Evolutionary conservation across 2,888 invertebrate genomes (phyloP).

Genomic region (Mimumesa dahlbomi): DNA sequence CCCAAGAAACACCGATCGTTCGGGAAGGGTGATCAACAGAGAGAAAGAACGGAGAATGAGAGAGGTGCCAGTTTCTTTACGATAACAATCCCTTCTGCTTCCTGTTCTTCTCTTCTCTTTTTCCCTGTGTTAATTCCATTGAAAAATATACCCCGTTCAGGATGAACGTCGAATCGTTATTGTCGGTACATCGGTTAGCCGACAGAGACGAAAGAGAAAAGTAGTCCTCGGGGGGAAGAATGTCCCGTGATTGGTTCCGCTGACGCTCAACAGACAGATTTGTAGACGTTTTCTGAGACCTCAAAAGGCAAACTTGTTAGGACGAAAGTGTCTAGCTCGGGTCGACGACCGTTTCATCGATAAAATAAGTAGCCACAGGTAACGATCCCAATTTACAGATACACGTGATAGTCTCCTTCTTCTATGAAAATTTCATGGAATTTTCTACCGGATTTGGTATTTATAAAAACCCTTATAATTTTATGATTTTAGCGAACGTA

Average conservation of each 20-base stretch:
- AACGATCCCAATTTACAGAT: conserved; percentile 49
- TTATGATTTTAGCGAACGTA: too few species aligned
- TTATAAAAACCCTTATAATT: too few species aligned
- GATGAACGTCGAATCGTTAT: too few species aligned
- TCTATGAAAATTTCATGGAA: conserved; percentile 42
- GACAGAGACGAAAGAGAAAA: conserved; percentile 50
- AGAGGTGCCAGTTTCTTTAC: conserved; percentile 47
- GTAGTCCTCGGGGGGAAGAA: conserved; percentile 15
- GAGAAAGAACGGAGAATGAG: conserved; percentile 22
- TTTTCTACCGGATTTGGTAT: too few species aligned
- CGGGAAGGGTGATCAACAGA: conserved; percentile 20
- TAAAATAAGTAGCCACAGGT: conserved; percentile 52
- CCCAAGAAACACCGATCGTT: conserved; percentile 38
- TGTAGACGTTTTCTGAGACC: conserved; percentile 50
- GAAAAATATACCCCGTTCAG: conserved; percentile 34
- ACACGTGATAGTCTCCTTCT: conserved; percentile 35
- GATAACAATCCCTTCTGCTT: conserved; percentile 41
- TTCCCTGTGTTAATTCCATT: conserved; percentile 50
- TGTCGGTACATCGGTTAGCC: conserved; percentile 31
- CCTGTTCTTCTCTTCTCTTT: conserved; percentile 7
- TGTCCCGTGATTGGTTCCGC: conserved; percentile 18
- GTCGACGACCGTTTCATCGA: conserved; percentile 60
- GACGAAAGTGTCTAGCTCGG: conserved; percentile 44
- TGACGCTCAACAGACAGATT: conserved; percentile 29
- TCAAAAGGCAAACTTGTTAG: conserved; percentile 47